Conservation (phyloP, 2,888 invertebrate species). For the Acrobasis consociella region DNA sequence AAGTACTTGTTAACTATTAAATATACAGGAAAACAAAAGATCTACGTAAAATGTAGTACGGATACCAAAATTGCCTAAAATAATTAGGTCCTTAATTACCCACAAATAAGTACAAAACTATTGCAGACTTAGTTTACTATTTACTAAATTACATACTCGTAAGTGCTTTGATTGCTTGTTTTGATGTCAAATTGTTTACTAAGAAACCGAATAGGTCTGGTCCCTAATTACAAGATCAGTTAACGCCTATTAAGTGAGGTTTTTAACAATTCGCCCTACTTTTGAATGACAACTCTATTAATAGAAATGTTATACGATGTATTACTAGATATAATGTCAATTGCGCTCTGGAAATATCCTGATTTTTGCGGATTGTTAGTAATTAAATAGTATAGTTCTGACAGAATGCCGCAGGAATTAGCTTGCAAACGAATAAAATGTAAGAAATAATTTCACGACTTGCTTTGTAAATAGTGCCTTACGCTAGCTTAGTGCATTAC, state of each 20-base stretch:
- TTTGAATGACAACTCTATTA: conserved; percentile 28
- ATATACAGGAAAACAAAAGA: too few relatives aligned
- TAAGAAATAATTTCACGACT: too few relatives aligned
- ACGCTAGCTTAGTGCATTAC: too few relatives aligned
- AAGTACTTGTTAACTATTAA: too few relatives aligned
- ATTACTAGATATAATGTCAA: not conserved
- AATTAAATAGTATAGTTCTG: not conserved
- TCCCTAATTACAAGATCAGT: conserved; percentile 42
- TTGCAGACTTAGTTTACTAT: not conserved
- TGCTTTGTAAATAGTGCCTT: too few relatives aligned
- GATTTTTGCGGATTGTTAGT: not conserved
- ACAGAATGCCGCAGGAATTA: too few relatives aligned
- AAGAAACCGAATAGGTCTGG: conserved; percentile 43
- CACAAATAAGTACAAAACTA: too few relatives aligned
- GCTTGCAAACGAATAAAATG: too few relatives aligned
- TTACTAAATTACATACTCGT: not conserved
- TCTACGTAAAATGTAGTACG: too few relatives aligned
- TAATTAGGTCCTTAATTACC: too few relatives aligned
- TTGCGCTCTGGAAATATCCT: not conserved
- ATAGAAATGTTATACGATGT: conserved; percentile 10
- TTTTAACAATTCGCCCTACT: conserved; percentile 42
- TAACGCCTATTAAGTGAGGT: conserved; percentile 34
- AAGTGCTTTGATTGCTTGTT: not conserved
- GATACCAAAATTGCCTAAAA: too few relatives aligned
- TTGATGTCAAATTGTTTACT: conserved; percentile 24